Base-by-base conservation (phyloP, 2,797 vertebrate species). In the Rhodeus uyekii region DNA sequence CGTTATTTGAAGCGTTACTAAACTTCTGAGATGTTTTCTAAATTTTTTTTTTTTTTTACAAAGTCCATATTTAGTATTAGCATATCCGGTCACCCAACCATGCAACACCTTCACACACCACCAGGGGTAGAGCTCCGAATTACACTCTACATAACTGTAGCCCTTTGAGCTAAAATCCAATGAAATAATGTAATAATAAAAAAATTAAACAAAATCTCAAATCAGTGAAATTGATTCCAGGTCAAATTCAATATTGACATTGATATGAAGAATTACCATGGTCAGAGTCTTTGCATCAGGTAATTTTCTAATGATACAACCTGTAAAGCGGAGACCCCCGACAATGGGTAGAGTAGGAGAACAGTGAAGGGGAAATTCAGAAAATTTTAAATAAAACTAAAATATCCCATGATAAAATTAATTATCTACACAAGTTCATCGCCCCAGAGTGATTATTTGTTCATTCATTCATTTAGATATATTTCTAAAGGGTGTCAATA, bases 241-340 rank as follows among this genome's bases (percentile, higher is more conserved):
- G 34, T 75, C 69, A 60, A 53, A 38, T 18, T 22, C 39, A 83
- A 68, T 83, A 68, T 81, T 86, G 82, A 63, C 78, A 29, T 14
- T 46, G 61, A 42, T 67, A 42, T 65, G n/a, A 6, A 50, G 42
- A 34, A 32, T 58, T 67, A 71, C 42, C 44, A 24, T 42, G 84
- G 64, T 80, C 53, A 76, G 24, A 36, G n/a, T 19, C 44, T 36
- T 74, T 78, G n/a, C 34, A 34, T 85, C 29, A 18, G 1, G n/a
- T n/a, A n/a, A n/a, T n/a, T n/a, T n/a, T n/a, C n/a, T n/a, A n/a
- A n/a, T n/a, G n/a, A 6, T 64, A 55, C n/a, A 38, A 29, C 39
- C 5, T 60, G 61, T 42, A 50, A 44, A n/a, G n/a, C 22, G 60
- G 29, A 48, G 32, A 48, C 14, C 46, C 34, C 53, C 55, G 29